Evolutionary conservation across 2,797 vertebrate genomes (phyloP).

Genomic region (Sebastes steindachneri): DNA sequence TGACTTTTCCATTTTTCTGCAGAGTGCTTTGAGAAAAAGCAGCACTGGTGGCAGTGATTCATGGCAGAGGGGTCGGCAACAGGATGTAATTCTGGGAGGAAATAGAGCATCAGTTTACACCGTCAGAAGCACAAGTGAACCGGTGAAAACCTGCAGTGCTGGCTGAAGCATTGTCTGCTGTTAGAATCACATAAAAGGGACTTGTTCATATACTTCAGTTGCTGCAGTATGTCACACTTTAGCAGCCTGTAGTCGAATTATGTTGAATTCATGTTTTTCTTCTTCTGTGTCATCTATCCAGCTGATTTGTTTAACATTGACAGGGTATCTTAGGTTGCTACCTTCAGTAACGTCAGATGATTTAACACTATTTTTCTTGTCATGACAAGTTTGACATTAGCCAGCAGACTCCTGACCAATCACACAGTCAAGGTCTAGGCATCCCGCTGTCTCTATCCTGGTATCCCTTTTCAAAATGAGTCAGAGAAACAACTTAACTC

Average conservation of each 20-base stretch:
- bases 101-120: background rate
- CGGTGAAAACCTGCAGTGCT: background rate
- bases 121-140: background rate
- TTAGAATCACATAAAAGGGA: background rate
- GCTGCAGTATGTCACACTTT: background rate
- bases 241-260: background rate
- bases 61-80: background rate
- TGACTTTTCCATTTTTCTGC: conserved; percentile 17
- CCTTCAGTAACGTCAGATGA: background rate
- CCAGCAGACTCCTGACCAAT: background rate
- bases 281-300: background rate
- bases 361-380: background rate
- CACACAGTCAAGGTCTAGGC: background rate
- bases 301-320: background rate
- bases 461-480: background rate
- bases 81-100: background rate
- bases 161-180: background rate
- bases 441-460: background rate
- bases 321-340: too few relatives aligned
- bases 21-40: conserved; percentile 19
- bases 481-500: background rate
- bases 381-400: background rate
- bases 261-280: background rate
- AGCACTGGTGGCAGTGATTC: background rate
- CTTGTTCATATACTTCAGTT: background rate